Evolutionary conservation across 2,888 invertebrate species (phyloP).

Genomic region (Mesopsocus fuscifrons): DNA sequence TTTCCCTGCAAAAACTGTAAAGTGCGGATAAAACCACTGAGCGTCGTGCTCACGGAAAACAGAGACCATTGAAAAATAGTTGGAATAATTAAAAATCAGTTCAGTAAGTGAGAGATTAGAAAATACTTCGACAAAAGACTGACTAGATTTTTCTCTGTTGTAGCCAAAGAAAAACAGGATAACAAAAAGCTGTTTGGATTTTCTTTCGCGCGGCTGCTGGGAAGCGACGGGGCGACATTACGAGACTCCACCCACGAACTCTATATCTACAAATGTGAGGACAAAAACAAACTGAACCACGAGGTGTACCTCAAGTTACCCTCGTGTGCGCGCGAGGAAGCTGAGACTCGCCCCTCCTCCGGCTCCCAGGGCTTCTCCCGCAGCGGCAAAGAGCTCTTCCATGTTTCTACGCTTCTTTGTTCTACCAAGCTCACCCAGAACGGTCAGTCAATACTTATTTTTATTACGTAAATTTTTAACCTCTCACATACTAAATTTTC

Average conservation of each 20-base stretch:
- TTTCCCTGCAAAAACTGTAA: too few species aligned
- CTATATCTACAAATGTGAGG: conserved; percentile 87
- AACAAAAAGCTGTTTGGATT: conserved; percentile 76
- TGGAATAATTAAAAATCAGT: too few species aligned
- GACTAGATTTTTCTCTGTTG: too few species aligned
- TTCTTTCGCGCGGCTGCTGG: conserved; percentile 78
- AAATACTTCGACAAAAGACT: too few species aligned
- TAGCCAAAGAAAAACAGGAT: conserved; percentile 75
- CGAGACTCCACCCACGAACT: conserved; percentile 75
- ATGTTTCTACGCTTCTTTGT: conserved; percentile 65
- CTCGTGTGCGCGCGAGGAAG: conserved; percentile 32
- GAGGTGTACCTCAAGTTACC: conserved; percentile 31
- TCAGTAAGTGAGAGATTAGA: too few species aligned
- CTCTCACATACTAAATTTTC: too few species aligned
- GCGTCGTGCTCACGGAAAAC: too few species aligned
- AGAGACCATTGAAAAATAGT: too few species aligned
- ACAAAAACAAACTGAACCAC: conserved; percentile 37
- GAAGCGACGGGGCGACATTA: conserved; percentile 74
- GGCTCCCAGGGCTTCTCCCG: conserved; percentile 35
- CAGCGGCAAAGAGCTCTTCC: conserved; percentile 68
- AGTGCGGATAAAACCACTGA: too few species aligned
- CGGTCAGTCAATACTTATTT: conserved; percentile 29
- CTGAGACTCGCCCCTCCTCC: conserved; percentile 13
- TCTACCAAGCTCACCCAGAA: conserved; percentile 96
- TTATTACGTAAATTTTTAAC: conserved; percentile 8